phyloP scores from a whole-genome alignment of 2,888 invertebrate genomes.

The Eupsilia transversa region DNA sequence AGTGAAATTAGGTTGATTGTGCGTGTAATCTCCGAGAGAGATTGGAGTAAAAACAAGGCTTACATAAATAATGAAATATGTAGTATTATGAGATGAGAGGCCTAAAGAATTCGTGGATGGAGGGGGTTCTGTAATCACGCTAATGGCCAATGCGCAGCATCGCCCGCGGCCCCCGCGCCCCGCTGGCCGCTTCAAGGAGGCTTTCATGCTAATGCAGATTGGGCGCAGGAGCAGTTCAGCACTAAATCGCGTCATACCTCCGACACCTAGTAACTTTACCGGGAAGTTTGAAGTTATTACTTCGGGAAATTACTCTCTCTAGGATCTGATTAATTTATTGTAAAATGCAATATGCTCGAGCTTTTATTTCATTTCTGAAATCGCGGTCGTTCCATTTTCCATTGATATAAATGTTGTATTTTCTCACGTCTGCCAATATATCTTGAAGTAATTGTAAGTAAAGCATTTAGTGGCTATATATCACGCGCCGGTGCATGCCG shows the following conservation, averaged over 20 bases:
- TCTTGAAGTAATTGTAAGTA: conserved; percentile 80
- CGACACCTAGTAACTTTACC: conserved; percentile 70
- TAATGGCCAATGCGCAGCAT: conserved; percentile 90
- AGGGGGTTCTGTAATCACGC: conserved; percentile 89
- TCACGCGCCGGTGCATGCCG: conserved; percentile 74
- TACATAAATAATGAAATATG: conserved; percentile 90
- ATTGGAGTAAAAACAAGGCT: conserved; percentile 86
- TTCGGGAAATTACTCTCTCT: conserved; percentile 22
- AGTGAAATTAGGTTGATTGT: conserved; percentile 79
- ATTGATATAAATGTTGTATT: conserved; percentile 49
- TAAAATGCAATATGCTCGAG: neutral
- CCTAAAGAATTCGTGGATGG: conserved; percentile 88
- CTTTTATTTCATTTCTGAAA: conserved; percentile 27
- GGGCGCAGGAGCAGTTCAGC: conserved; percentile 84
- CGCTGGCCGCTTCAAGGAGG: conserved; percentile 76
- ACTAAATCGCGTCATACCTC: conserved; percentile 85
- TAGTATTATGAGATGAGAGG: conserved; percentile 90
- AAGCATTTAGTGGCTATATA: conserved; percentile 79
- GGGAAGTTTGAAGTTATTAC: conserved; percentile 55
- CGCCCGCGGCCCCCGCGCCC: conserved; percentile 68
- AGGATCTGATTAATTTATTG: conserved; percentile 26
- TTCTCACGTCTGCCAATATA: conserved; percentile 75
- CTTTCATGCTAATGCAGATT: conserved; percentile 87
- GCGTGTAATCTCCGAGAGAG: conserved; percentile 81
- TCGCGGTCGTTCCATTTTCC: conserved; percentile 19